These are phyloP conservation scores for Chloroclystis v-ata DNA, from an alignment of 2,888 invertebrate genomes.

Conservation along the genomic window DNA sequence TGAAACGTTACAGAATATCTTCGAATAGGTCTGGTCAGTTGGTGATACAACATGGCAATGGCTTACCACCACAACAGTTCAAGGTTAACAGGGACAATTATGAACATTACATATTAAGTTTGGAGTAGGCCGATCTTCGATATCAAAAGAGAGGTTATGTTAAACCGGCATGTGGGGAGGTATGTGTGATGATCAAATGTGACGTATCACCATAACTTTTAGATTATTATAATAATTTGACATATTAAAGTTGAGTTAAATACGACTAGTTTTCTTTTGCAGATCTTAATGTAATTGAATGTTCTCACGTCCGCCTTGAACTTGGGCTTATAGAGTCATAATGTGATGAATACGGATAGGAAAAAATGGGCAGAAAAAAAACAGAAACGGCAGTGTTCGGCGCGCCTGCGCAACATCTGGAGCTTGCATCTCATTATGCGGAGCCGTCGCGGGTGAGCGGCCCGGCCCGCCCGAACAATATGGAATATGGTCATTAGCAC, in stretches of 20 bases:
- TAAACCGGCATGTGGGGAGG: no score
- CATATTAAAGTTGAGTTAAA: no score
- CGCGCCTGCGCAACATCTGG: slow-evolving; percentile 75
- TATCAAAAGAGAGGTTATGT: no score
- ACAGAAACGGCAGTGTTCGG: slow-evolving; percentile 59
- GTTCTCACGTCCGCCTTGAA: slow-evolving; percentile 13
- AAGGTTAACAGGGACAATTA: no score
- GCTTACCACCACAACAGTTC: no score
- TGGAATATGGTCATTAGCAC: slow-evolving; percentile 38
- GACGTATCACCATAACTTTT: no score
- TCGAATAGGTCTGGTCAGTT: background rate
- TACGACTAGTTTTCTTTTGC: no score
- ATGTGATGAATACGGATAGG: slow-evolving; percentile 19
- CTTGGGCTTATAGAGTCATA: slow-evolving; percentile 10
- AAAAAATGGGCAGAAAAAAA: slow-evolving; percentile 45
- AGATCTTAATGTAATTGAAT: no score
- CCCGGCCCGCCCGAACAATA: slow-evolving; percentile 47
- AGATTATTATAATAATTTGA: no score
- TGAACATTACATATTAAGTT: no score
- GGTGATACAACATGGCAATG: background rate
- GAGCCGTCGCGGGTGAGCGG: slow-evolving; percentile 65
- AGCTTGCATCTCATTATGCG: slow-evolving; percentile 71
- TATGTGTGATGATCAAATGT: no score
- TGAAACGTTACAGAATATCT: background rate
- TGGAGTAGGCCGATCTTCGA: no score